Evolutionary conservation across 2,888 invertebrate genomes (phyloP), one percentile per base, ranked within the genome.

Genomic region (Acronicta leporina): DNA sequence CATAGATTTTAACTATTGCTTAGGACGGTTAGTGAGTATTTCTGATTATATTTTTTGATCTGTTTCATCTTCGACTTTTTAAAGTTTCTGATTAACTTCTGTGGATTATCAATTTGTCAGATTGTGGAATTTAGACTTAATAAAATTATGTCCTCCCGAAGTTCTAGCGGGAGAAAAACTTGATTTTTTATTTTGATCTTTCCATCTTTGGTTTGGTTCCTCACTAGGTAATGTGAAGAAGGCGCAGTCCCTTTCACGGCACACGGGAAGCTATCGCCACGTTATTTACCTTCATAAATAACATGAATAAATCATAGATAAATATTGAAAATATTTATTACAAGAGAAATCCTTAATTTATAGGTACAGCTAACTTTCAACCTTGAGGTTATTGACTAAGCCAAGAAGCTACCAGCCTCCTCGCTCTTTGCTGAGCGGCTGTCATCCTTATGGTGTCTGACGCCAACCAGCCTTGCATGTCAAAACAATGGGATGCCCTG

Each of bases 101-200:
- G 90, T 92, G 92, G 87, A 91, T 87, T 88, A 88, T 88, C 86
- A 78, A 89, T 87, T 89, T 89, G 87, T 90, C 89, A 88, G 87
- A 90, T 91, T 92, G 90, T 92, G 91, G 85, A 92, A 92, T 92
- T 94, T 92, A 83, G 89, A 90, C 90, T 88, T 88, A 92, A 92
- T 91, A 91, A 92, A 77, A 92, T 84, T 85, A 89, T 88, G 84
- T 88, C 85, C 80, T 87, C 86, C 89, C 85, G 85, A 81, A 79
- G 77, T 79, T 81, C 63, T 81, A 82, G 83, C 86, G 88, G 89
- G 87, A 84, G 77, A 83, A 82, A 82, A 83, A 75, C 64, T 46
- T 68, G 49, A 5, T 68, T 67, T 79, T 75, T 86, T 86, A 83
- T 81, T 87, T 88, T 86, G 73, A 66, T 62, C 27, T 27, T 27